Evolutionary conservation across 2,888 invertebrate species (phyloP), one percentile per base, ranked within the genome.

Genomic region (Didymodactylos carnosus): DNA sequence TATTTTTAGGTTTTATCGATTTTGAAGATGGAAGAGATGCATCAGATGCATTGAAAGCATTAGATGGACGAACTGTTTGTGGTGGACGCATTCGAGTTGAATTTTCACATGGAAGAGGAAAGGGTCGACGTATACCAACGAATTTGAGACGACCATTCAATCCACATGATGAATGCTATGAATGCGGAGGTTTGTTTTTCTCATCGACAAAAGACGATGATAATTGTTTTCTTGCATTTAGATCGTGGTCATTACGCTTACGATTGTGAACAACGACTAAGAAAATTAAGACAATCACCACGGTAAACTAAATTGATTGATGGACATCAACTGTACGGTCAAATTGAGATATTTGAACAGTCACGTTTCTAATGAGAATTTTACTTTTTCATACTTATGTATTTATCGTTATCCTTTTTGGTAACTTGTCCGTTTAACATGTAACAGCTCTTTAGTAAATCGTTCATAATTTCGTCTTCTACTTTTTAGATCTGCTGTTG

Each of bases 1-100:
- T n/a, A 19, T 82, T 91, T 25, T 91, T 92, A 84, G 91, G 91
- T 0, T 92, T 92, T 83, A 90, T 91, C 6, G 91, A 92, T 83
- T 92, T 88, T 83, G 91, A 92, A 84, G 92, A 93, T 80, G 88
- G 89, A 23, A 85, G 92, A 76, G 92, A 92, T 81, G 91, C 92
- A 19, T 90, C 91, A 83, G 91, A 92, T 83, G 88, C 91, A 40
- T 89, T 90, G 19, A 85, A 90, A 79, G 90, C 89, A 39, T 84
- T 91, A 80, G 91, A 91, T 83, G 91, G 91, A 71, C 51, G 72
- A 62, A 49, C 51, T 46, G 43, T 74, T 39, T 74, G 74, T 40
- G 74, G 74, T 25, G 71, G 53, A 19, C 35, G 74, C 29, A 71
- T 71, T 23, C 53, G 74, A 39, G 74, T 74, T 29, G 74, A 74